phyloP scores from a whole-genome alignment of 2,797 vertebrate genomes.

The Mormyrus proboscirostris region DNA sequence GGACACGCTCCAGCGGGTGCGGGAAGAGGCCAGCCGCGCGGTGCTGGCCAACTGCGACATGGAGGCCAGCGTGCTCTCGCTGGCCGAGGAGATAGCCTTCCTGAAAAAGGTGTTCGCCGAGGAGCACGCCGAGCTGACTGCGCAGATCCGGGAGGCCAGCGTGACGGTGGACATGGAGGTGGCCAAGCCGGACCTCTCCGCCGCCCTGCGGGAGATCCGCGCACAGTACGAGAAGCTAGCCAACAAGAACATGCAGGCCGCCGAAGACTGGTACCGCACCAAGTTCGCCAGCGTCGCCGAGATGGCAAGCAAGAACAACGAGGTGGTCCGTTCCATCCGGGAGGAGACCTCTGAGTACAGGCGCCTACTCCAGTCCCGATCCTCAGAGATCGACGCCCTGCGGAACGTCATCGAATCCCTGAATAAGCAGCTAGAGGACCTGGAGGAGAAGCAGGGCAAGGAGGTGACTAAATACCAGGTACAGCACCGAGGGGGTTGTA shows the following conservation, averaged over 20 bases:
- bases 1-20: conserved; percentile 52
- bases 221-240: conserved; percentile 71
- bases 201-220: conserved; percentile 68
- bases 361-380: conserved; percentile 66
- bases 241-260: conserved; percentile 67
- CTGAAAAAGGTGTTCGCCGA: conserved; percentile 67
- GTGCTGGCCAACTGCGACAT: conserved; percentile 55
- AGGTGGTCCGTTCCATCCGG: conserved; percentile 67
- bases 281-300: conserved; percentile 68
- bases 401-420: conserved; percentile 68
- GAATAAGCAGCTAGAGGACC: conserved; percentile 64
- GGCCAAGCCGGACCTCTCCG: conserved; percentile 66
- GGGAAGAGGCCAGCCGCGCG: conserved; percentile 55
- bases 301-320: conserved; percentile 64
- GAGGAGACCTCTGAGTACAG: conserved; percentile 77
- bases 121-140: conserved; percentile 60
- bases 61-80: conserved; percentile 56
- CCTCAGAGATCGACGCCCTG: conserved; percentile 72
- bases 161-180: conserved; percentile 63
- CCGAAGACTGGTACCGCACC: conserved; percentile 70
- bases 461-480: conserved; percentile 76
- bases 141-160: conserved; percentile 60
- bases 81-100: conserved; percentile 64
- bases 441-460: conserved; percentile 65
- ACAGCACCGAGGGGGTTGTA: not conserved